Conservation (phyloP, 2,888 invertebrate genomes). For the Standfussiana lucernea region DNA sequence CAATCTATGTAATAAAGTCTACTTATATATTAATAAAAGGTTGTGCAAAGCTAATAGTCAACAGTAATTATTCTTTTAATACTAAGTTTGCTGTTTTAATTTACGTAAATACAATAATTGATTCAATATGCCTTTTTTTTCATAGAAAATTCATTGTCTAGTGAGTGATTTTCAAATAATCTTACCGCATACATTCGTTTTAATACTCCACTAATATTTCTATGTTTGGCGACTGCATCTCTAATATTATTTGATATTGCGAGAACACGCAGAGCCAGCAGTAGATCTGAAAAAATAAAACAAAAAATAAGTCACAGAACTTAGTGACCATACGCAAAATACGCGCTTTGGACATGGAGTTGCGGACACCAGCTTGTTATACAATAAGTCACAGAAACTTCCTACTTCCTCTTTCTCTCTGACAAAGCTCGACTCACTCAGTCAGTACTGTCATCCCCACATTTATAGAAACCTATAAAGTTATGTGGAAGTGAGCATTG, state of each 20-base stretch:
- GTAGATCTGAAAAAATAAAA: constrained; percentile 92
- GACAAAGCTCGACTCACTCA: too few species aligned
- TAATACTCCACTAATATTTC: constrained; percentile 92
- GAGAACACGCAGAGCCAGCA: constrained; percentile 97
- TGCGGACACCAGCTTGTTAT: too few species aligned
- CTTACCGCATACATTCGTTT: constrained; percentile 39
- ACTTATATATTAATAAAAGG: not conserved
- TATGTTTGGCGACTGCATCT: constrained; percentile 96
- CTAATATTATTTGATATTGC: constrained; percentile 95
- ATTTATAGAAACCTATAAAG: too few species aligned
- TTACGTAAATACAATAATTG: not conserved
- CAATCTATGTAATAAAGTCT: constrained; percentile 29
- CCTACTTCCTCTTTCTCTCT: too few species aligned
- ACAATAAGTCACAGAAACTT: too few species aligned
- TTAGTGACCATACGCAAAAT: too few species aligned
- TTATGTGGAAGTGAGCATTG: too few species aligned
- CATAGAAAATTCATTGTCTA: not conserved
- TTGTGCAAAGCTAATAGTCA: not conserved
- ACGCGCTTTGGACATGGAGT: too few species aligned
- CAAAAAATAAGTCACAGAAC: not conserved
- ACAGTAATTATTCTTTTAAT: constrained; percentile 4
- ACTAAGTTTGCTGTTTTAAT: not conserved
- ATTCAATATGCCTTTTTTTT: not conserved
- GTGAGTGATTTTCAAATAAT: not conserved
- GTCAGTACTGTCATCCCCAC: too few species aligned